These are phyloP conservation scores for Okapia johnstoni DNA, from an alignment of 2,113 vertebrate species.

Conservation along the genomic window DNA sequence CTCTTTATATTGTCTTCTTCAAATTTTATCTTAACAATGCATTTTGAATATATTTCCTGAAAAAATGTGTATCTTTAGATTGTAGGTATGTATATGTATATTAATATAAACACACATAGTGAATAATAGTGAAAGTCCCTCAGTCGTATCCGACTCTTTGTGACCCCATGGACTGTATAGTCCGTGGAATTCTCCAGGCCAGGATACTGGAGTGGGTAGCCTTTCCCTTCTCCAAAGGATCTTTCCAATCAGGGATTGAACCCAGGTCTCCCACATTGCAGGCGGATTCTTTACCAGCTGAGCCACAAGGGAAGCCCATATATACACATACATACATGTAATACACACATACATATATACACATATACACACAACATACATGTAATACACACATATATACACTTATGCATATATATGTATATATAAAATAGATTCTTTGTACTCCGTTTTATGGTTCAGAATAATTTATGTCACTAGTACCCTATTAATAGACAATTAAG, in stretches of 20 bases:
- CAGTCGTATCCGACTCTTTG: not conserved
- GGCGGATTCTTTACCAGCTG: not conserved
- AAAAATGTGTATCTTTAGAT: not conserved
- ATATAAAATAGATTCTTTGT: not conserved
- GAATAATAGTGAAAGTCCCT: not conserved
- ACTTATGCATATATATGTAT: not conserved
- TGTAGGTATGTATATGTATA: not conserved
- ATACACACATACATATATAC: not conserved
- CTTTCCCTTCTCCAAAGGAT: not conserved
- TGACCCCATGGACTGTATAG: fast-evolving
- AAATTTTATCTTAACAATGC: not conserved
- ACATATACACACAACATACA: not conserved
- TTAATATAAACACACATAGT: not conserved
- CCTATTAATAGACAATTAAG: not conserved
- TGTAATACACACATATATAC: not conserved
- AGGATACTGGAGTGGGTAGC: not conserved
- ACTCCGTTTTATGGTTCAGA: not conserved
- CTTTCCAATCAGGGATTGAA: not conserved
- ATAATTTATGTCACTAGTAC: not conserved
- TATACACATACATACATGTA: not conserved
- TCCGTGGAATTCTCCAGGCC: not conserved
- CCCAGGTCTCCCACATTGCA: not conserved
- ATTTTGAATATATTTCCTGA: not conserved
- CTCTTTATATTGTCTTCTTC: not conserved
- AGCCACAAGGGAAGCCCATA: not conserved